Base-by-base conservation (phyloP, 2,888 invertebrate species). In the Trachelus iudaicus region DNA sequence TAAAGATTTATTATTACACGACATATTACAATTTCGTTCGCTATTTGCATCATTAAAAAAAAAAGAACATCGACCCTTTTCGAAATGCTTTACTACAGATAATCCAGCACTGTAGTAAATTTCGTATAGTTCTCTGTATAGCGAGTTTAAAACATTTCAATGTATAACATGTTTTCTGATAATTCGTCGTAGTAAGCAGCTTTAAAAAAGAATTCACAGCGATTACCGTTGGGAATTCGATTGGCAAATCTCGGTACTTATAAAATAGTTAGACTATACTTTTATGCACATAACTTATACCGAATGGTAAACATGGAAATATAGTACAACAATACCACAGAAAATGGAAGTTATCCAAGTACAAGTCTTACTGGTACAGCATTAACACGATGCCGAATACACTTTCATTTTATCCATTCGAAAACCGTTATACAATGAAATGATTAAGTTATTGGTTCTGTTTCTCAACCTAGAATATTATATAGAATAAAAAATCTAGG, bases 401-500 rank as follows among this genome's bases (percentile, higher is more conserved):
- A 56, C 23, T 23, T 56, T 56, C 23, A 56, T 56, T 56, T 56
- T 56, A 56, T 56, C 2, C 2, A 56, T 56, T 23, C 9, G 56
- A 56, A 56, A 56, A 56, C 56, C 23, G 56, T 56, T 56, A 56
- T 56, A 23, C 56, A 77, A 75, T 77, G 75, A 77, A 34, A 77
- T 34, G 71, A 40, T 34, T 56, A 40, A 37, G 69, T 40, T 77
- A 77, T 34, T 34, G 75, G 56, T 56, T 56, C 75, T 75, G 69
- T 69, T 75, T 75, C 75, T 71, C 69, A 74, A 75, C 56, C 34
- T 35, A 34, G 73, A 77, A 74, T 69, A 73, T 77, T 77, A 30
- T 74, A 34, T 37, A 78, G 75, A 40, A 73, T 31, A 86, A 76
- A 84, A 83, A 83, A 82, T 79, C 86, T 89, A 91, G 77, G 86